phyloP scores from a whole-genome alignment of 2,113 vertebrate genomes.

The Carettochelys insculpta region DNA sequence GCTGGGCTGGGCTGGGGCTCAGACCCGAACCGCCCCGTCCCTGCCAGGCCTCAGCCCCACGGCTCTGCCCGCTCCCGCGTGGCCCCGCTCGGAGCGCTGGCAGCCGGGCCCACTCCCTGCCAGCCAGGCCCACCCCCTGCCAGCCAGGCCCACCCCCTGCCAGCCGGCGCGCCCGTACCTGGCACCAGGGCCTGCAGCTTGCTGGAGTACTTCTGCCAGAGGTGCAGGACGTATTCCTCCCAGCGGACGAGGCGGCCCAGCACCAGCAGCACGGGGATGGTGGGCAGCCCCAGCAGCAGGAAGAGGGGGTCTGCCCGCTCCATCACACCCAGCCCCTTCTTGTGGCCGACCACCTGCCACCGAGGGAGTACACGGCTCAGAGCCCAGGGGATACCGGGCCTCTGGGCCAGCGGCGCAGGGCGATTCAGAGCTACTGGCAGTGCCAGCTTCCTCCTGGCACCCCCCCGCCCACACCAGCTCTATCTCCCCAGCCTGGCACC shows the following conservation, averaged over 20 bases:
- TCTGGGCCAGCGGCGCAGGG: neutral
- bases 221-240: constrained; percentile 78
- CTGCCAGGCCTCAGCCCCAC: too few species aligned
- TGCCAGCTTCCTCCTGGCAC: neutral
- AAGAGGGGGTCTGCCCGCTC: constrained; percentile 80
- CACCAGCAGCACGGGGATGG: constrained; percentile 79
- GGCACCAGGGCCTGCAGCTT: constrained; percentile 59
- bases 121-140: too few species aligned
- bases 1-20: neutral
- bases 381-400: too few species aligned
- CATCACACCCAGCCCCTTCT: constrained; percentile 81
- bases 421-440: neutral
- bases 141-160: too few species aligned
- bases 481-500: neutral
- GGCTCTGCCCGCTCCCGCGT: too few species aligned
- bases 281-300: constrained; percentile 80
- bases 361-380: neutral
- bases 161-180: constrained; percentile 8
- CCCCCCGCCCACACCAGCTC: neutral
- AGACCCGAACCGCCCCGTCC: neutral
- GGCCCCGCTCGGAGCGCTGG: too few species aligned
- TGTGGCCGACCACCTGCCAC: constrained; percentile 79
- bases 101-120: too few species aligned
- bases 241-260: constrained; percentile 83
- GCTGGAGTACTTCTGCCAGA: constrained; percentile 75